Evolutionary conservation across 2,797 vertebrate species (phyloP), one percentile per base, ranked within the genome.

Genomic region (Gephyroberyx darwinii): DNA sequence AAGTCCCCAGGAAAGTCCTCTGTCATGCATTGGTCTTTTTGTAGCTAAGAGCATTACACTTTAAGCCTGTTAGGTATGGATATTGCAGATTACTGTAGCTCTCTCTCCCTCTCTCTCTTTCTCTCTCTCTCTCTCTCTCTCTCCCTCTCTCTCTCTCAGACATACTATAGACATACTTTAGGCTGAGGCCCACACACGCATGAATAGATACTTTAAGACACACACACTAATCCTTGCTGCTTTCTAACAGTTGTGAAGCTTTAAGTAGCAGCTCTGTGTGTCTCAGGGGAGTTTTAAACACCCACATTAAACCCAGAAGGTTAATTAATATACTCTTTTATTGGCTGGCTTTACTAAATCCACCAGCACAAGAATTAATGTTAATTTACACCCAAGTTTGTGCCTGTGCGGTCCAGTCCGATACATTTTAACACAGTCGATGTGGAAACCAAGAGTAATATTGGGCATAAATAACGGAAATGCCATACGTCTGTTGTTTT

Each of bases 51-150:
- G 88, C 68, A 77, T 87, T 86, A 85, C 76, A 76, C 13, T 81
- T 72, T 84, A 88, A 86, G 82, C 84, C 61, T 86, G 81, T 89
- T 89, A 87, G 86, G 74, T 81, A 81, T 83, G 84, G 86, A 82
- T 86, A 80, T 79, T 74, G 64, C 37, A 80, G 70, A 84, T 89
- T 78, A 72, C 55, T 66, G 61, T 73, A 72, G 47, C 66, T 52
- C 41, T n/a, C 33, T 12, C 26, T 31, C 26, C 7, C 52, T 54
- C 51, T 12, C 53, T 33, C 53, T 31, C 41, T 47, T 22, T 17
- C 59, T 31, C 53, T 6, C 41, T 30, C 59, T n/a, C 55, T n/a
- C 8, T 2, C 30, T 17, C 55, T n/a, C 55, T 37, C 30, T 14
- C 30, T 45, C 14, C 16, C 13, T 30, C 20, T 45, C 22, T 30